phyloP scores from a whole-genome alignment of 1,140 invertebrate genomes.

The Eurytemora carolleeae region DNA sequence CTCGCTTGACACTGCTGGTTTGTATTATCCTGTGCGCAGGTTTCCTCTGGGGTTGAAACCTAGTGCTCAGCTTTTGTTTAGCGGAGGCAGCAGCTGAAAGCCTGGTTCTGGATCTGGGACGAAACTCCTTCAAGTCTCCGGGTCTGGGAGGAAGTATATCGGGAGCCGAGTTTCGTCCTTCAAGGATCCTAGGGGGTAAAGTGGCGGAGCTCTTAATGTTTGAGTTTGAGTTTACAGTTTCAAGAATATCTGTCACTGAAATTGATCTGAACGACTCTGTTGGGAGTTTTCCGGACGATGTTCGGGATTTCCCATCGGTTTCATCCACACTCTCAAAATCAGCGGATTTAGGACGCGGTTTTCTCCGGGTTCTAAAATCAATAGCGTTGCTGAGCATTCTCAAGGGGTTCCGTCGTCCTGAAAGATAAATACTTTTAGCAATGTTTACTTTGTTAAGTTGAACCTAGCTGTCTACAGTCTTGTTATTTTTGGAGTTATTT shows the following conservation, averaged over 20 bases:
- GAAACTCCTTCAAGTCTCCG: not conserved
- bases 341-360: slow-evolving; percentile 1
- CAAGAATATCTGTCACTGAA: not conserved
- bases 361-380: slow-evolving; percentile 8
- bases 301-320: not conserved
- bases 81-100: not conserved
- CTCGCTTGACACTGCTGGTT: not conserved
- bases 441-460: too few species aligned
- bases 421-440: not conserved
- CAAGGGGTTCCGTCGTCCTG: slow-evolving; percentile 7
- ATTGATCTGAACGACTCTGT: not conserved
- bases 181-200: not conserved
- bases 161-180: not conserved
- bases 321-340: not conserved
- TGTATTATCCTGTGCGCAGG: not conserved
- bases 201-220: too few species aligned
- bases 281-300: not conserved
- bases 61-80: not conserved
- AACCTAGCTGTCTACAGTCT: too few species aligned
- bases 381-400: slow-evolving; percentile 8
- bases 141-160: not conserved
- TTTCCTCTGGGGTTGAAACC: not conserved
- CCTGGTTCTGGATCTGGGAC: not conserved
- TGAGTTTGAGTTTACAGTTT: too few species aligned
- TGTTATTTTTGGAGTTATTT: too few species aligned